Evolutionary conservation across 2,888 invertebrate genomes (phyloP).

Genomic region (Diaperis boleti): DNA sequence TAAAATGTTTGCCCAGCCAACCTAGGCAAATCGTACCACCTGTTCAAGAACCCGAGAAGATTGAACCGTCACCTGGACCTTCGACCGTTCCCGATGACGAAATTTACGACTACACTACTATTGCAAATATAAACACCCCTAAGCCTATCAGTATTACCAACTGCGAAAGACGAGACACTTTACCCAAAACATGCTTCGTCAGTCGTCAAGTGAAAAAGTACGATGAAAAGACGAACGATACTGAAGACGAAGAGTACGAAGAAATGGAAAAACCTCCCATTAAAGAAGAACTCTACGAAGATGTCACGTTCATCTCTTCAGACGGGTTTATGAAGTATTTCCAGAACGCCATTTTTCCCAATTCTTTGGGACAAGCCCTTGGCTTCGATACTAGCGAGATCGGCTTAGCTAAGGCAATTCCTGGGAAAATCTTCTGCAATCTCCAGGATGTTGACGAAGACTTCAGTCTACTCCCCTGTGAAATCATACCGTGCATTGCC

Average conservation of each 20-base stretch:
- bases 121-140: constrained; percentile 72
- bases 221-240: constrained; percentile 66
- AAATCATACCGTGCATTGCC: constrained; percentile 78
- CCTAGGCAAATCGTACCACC: not conserved
- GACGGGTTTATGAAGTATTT: constrained; percentile 78
- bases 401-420: constrained; percentile 71
- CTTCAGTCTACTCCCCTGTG: constrained; percentile 67
- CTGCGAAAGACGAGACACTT: constrained; percentile 65
- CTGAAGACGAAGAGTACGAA: constrained; percentile 42
- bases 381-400: constrained; percentile 71
- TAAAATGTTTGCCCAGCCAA: constrained; percentile 31
- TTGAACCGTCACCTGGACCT: constrained; percentile 32
- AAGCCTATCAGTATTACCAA: constrained; percentile 68
- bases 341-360: constrained; percentile 71
- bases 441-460: constrained; percentile 60
- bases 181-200: constrained; percentile 70
- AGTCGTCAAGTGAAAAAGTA: constrained; percentile 64
- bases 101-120: constrained; percentile 72
- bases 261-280: constrained; percentile 43
- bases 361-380: constrained; percentile 71
- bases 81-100: constrained; percentile 38
- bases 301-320: constrained; percentile 72
- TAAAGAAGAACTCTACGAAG: constrained; percentile 53
- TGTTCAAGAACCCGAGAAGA: not conserved
- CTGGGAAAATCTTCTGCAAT: constrained; percentile 75